Evolutionary conservation across 2,113 vertebrate species (phyloP), one percentile per base, ranked within the genome.

Genomic region (Parus major): DNA sequence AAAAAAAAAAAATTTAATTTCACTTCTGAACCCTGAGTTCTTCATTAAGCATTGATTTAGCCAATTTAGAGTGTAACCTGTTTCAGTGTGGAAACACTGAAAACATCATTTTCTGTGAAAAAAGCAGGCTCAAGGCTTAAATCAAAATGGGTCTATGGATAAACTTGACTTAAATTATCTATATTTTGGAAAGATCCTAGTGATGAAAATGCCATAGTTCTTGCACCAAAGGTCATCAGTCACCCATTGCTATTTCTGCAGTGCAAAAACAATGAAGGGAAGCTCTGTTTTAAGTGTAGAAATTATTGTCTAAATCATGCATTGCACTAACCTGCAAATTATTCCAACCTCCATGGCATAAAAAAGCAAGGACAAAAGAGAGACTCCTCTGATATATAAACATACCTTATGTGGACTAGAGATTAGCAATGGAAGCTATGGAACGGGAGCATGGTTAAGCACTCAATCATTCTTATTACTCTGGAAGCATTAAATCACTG

Each of bases 401-500:
- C 18, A 69, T 8, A 53, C 22, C 3, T 35, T 77, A 77, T 47
- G 7, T 21, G 39, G 53, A 41, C 8, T 42, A 60, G 35, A 72
- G 64, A 94, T 65, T 27, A 80, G 25, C 73, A 87, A n/a, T 64
- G 72, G 61, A 52, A 82, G 42, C n/a, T n/a, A 17, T 22, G 42
- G 49, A 92, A 68, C 28, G 33, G 39, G 76, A 92, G 63, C 24
- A 84, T 19, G 22, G 53, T 28, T 39, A 64, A 93, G 14, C 42
- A 82, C 77, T 57, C 71, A 46, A 66, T 52, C 56, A 49, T 63
- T 93, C 39, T 73, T 61, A 69, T 5, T 93, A 47, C 25, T 72
- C 50, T 68, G 76, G 52, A 95, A 86, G 69, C 64, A 92, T 39
- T 86, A 93, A 84, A 96, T 88, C 80, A 92, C 56, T 68, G 64